Conservation (phyloP, 2,113 vertebrate genomes). For the Mastomys coucha region DNA sequence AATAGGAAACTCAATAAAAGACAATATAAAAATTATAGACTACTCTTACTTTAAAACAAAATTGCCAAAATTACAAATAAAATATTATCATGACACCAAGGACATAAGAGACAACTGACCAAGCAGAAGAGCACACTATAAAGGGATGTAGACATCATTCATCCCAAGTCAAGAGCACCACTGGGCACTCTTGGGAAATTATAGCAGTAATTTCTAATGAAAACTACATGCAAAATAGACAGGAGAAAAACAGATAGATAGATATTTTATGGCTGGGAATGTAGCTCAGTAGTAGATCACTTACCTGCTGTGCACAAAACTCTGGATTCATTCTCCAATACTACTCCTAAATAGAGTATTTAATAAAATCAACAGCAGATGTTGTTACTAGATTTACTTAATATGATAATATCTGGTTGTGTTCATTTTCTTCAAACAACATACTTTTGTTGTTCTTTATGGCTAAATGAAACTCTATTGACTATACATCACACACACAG, state of each 20-base stretch:
- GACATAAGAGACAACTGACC: neutral
- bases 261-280: neutral
- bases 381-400: neutral
- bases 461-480: neutral
- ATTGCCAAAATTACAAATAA: neutral
- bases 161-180: neutral
- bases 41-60: slow-evolving; percentile 28
- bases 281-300: neutral
- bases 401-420: neutral
- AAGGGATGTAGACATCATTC: neutral
- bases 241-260: neutral
- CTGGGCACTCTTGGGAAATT: neutral
- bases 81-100: neutral
- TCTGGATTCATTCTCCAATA: neutral
- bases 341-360: neutral
- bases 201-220: neutral
- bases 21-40: neutral
- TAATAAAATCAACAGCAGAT: neutral
- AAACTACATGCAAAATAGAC: neutral
- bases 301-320: neutral
- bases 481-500: neutral
- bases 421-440: neutral
- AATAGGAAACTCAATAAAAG: neutral
- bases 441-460: neutral
- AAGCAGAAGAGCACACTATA: neutral